Percentiles rank a stretch among this genome's conserved stretches.
phyloP scores from a whole-genome alignment of 2,888 invertebrate genomes.

The Brenthis ino region DNA sequence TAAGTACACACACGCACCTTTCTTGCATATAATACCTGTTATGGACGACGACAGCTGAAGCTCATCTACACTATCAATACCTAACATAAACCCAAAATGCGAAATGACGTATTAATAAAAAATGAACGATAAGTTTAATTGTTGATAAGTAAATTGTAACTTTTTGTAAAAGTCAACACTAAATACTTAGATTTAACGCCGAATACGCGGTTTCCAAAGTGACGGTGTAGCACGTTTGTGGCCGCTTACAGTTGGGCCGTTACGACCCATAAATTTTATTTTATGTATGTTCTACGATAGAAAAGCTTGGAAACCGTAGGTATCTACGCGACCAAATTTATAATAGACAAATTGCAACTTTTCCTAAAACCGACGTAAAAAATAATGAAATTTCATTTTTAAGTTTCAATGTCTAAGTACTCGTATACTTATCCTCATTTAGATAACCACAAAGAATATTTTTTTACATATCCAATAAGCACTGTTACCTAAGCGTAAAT shows the following conservation, averaged over 20 bases:
- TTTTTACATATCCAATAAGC: too few relatives aligned
- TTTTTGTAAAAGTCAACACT: background rate
- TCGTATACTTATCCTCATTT: too few relatives aligned
- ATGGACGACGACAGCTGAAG: too few relatives aligned
- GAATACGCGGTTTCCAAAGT: slow-evolving; percentile 64
- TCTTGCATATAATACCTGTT: too few relatives aligned
- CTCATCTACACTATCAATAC: too few relatives aligned
- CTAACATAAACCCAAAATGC: too few relatives aligned
- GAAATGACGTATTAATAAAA: background rate
- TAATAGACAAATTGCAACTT: slow-evolving; percentile 30
- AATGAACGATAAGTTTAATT: background rate
- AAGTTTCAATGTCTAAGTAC: too few relatives aligned
- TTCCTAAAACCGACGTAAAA: slow-evolving; percentile 16
- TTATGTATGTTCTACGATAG: slow-evolving; percentile 58
- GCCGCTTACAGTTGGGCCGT: slow-evolving; percentile 65
- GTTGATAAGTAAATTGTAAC: background rate
- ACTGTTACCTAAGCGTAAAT: too few relatives aligned
- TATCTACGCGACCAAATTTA: slow-evolving; percentile 42
- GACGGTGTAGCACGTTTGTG: slow-evolving; percentile 65
- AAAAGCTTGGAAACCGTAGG: slow-evolving; percentile 46
- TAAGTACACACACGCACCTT: too few relatives aligned
- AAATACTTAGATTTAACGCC: slow-evolving; percentile 48
- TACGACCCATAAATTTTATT: slow-evolving; percentile 72
- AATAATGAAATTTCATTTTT: background rate
- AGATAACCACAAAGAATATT: too few relatives aligned